Conservation (phyloP, 2,797 vertebrate genomes). For the Salmo trutta region DNA sequence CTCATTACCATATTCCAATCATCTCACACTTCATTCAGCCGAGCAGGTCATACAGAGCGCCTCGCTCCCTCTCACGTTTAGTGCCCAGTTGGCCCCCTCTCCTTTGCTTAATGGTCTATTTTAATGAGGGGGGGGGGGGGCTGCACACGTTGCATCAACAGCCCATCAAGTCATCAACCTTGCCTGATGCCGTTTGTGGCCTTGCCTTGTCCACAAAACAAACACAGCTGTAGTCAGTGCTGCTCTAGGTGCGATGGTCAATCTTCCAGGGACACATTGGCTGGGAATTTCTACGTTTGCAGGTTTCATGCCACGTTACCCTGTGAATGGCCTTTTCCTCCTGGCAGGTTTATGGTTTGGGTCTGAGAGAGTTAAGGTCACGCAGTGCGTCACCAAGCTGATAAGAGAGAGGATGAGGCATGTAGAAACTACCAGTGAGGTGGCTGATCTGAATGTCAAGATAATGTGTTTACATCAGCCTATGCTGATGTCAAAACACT, state of each 20-base stretch:
- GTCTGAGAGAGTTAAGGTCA: neutral
- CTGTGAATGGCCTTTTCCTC: neutral
- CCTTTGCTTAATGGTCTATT: conserved; percentile 32
- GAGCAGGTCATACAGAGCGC: neutral
- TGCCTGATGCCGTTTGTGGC: conserved; percentile 16
- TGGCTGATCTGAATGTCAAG: neutral
- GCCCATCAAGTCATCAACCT: conserved; percentile 28
- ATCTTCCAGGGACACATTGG: neutral
- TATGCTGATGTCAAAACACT: neutral
- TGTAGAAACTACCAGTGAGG: neutral
- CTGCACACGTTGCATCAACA: conserved; percentile 8
- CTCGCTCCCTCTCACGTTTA: conserved; percentile 1
- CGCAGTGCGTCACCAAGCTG: neutral
- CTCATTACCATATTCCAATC: conserved; percentile 34
- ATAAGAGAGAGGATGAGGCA: conserved; percentile 6
- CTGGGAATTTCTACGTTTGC: neutral
- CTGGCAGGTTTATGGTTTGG: neutral
- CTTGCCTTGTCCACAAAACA: conserved; percentile 6
- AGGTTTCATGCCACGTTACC: neutral
- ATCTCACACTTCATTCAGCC: conserved; percentile 13
- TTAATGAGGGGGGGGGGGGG: conserved; percentile 15
- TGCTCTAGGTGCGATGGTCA: conserved; percentile 1
- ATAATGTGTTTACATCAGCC: neutral
- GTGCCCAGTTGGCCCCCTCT: conserved; percentile 6
- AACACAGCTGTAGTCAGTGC: neutral